Evolutionary conservation across 2,888 invertebrate genomes (phyloP), one percentile per base, ranked within the genome.

Genomic region (Thelaira solivaga): DNA sequence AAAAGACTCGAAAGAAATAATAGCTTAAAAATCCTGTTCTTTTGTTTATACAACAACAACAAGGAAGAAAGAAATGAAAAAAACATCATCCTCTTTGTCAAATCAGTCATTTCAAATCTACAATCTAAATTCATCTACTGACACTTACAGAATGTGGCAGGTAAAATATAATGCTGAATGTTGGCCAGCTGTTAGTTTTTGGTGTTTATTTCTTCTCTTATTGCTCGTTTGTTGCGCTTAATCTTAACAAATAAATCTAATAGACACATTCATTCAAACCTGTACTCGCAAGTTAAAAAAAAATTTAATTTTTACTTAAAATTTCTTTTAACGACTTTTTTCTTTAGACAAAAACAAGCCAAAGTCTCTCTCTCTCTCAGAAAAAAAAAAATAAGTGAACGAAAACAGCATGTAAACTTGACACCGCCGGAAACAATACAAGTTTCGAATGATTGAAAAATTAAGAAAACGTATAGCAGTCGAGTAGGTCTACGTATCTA

Each of bases 401-500:
- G 36, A 31, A 47, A 49, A 49, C 20, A 20, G 13, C n/a, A 64
- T 57, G 45, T 74, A 65, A 78, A 78, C 78, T 69, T 74, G 69
- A 78, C 65, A 78, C 74, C 74, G 69, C 74, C 64, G 74, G 74
- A 78, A 78, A 78, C 69, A 71, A 71, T 71, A 71, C 78, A 74
- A 78, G 74, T 78, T 78, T 78, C 41, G 34, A 65, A 26, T 78
- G 74, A 78, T 73, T 74, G 69, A 74, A 77, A n/a, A 74, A 76
- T 69, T 41, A 51, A 64, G 13, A 49, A 62, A 51, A 57, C 69
- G 62, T 53, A n/a, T n/a, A 39, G 34, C 16, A 26, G 4, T 4
- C 26, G 43, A 11, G 57, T 31, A 22, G 26, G 20, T 45, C 7
- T 49, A 51, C 29, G 24, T 22, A 57, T 22, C 31, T 26, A 61